These are phyloP conservation scores for Ochotona princeps DNA, from an alignment of 2,113 vertebrate genomes.

Conservation along the genomic window DNA sequence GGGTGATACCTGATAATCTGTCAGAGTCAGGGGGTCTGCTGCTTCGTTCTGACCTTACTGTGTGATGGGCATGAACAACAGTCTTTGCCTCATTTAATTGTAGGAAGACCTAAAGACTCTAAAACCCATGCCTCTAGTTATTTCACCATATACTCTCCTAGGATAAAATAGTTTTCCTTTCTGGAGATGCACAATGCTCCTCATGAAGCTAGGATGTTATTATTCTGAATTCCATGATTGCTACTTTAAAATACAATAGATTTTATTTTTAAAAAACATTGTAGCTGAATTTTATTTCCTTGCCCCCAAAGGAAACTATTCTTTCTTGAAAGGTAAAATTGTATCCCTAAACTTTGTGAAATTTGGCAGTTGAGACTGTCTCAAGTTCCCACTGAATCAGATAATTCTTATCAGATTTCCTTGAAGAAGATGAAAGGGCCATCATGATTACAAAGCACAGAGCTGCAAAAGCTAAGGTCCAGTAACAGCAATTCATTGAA, in stretches of 20 bases:
- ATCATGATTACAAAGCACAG: slow-evolving; percentile 65
- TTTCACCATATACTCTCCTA: background rate
- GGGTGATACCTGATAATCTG: background rate
- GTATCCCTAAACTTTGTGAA: slow-evolving; percentile 42
- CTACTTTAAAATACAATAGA: slow-evolving; percentile 49
- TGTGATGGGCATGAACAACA: background rate
- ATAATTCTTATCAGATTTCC: slow-evolving; percentile 78
- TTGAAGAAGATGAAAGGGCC: slow-evolving; percentile 72
- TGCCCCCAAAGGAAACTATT: background rate
- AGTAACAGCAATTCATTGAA: slow-evolving; percentile 59
- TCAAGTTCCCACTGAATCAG: slow-evolving; percentile 76
- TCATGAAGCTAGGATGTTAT: background rate
- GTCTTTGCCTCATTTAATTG: background rate
- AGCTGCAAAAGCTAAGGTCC: slow-evolving; percentile 52
- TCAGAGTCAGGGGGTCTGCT: background rate
- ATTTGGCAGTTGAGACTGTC: slow-evolving; percentile 66
- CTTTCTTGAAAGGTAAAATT: slow-evolving; percentile 59
- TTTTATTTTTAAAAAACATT: slow-evolving; percentile 13
- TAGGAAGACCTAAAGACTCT: background rate
- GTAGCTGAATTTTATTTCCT: background rate
- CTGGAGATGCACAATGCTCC: background rate
- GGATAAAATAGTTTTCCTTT: slow-evolving; percentile 9
- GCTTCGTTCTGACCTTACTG: background rate
- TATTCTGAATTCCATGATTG: slow-evolving; percentile 16
- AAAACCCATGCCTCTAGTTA: background rate